Conservation (phyloP, 1,140 invertebrate species). For the Linepithema humile region DNA sequence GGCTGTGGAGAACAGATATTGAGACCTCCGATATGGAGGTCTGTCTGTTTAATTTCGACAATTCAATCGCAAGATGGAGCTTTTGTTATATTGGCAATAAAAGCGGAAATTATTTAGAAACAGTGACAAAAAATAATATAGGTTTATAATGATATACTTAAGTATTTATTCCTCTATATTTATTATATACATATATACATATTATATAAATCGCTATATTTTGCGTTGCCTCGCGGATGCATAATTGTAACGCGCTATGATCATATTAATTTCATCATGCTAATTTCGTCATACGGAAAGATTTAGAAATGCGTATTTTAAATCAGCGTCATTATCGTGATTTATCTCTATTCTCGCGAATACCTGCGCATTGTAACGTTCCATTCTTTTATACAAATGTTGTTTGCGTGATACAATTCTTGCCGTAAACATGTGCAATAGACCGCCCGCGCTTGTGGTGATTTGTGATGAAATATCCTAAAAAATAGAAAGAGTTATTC, state of each 20-base stretch:
- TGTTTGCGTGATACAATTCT: conserved; percentile 3
- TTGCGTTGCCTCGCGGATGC: not conserved
- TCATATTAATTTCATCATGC: conserved; percentile 10
- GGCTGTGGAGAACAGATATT: conserved; percentile 64
- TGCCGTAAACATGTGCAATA: too few relatives aligned
- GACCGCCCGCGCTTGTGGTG: too few relatives aligned
- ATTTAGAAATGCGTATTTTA: conserved; percentile 22
- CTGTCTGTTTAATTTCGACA: conserved; percentile 49
- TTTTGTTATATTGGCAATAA: not conserved
- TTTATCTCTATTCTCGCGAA: not conserved
- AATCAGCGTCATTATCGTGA: conserved; percentile 13
- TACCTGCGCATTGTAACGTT: conserved; percentile 9
- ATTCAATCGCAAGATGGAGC: conserved; percentile 32
- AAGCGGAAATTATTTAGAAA: not conserved
- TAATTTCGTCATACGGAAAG: not conserved
- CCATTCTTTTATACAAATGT: conserved; percentile 8
- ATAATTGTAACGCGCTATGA: conserved; percentile 21
- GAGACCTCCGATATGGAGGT: conserved; percentile 25
- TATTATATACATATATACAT: conserved; percentile 52
- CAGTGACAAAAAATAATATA: not conserved
- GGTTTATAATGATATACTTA: conserved; percentile 50
- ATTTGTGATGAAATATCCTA: too few relatives aligned
- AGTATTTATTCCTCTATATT: conserved; percentile 72
- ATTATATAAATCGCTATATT: conserved; percentile 15
- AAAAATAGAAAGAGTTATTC: too few relatives aligned